Percentiles rank a stretch among this genome's conserved stretches.
These are phyloP conservation scores for Caerostris darwini DNA, from an alignment of 1,140 invertebrate genomes.

Conservation along the genomic window DNA sequence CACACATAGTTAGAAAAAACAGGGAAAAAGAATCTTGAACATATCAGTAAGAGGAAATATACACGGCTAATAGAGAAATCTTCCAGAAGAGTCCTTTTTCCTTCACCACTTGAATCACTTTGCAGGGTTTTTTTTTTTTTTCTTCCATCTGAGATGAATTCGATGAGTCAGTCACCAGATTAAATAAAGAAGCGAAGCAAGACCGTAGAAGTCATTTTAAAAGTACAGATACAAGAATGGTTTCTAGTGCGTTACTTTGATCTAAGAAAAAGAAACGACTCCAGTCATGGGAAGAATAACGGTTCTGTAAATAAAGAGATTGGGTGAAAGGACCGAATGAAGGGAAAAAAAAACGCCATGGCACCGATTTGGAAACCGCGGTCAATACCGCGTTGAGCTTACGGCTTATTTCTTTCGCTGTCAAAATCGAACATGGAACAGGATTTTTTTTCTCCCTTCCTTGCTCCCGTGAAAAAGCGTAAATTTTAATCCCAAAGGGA, in stretches of 20 bases:
- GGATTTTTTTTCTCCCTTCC: conserved; percentile 5
- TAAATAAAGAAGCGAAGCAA: conserved; percentile 12
- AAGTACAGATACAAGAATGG: conserved; percentile 7
- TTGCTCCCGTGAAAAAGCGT: conserved; percentile 31
- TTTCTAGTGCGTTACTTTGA: conserved; percentile 37
- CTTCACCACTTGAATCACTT: not conserved
- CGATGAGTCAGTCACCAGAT: conserved; percentile 19
- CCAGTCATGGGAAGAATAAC: conserved; percentile 7
- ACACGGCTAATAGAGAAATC: no score
- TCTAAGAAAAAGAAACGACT: conserved; percentile 4
- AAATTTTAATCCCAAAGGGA: conserved; percentile 41
- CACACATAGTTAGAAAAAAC: no score
- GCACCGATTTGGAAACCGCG: conserved; percentile 52
- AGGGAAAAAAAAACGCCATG: not conserved
- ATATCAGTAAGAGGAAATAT: no score
- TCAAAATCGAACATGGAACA: conserved; percentile 33
- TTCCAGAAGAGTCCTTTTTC: no score
- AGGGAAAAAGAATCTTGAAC: no score
- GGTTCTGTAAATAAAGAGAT: conserved; percentile 45
- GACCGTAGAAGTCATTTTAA: conserved; percentile 32
- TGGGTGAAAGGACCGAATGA: conserved; percentile 26
- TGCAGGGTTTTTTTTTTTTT: not conserved
- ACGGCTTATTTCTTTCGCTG: conserved; percentile 34
- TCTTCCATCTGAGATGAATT: conserved; percentile 15
- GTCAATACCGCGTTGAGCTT: conserved; percentile 28